Evolutionary conservation across 2,113 vertebrate species (phyloP).

Genomic region (Tupaia chinensis): DNA sequence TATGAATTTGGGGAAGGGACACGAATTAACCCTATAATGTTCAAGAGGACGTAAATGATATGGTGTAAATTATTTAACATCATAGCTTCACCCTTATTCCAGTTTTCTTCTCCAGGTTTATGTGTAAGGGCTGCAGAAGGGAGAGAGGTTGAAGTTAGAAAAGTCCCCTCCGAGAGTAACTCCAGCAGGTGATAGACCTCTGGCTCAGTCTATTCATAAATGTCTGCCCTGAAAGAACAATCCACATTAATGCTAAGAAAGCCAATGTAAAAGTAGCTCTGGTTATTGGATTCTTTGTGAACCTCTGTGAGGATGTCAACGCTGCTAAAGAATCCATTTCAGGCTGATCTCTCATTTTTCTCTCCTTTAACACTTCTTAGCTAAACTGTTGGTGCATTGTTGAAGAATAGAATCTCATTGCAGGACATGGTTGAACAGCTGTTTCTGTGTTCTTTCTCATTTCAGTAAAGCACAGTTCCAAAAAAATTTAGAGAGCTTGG

Average conservation of each 20-base stretch:
- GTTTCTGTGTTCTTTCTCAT: conserved; percentile 13
- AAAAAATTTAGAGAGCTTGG: not conserved
- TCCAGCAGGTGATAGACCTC: not conserved
- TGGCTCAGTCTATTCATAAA: not conserved
- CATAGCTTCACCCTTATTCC: not conserved
- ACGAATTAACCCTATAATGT: not conserved
- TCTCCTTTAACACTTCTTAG: not conserved
- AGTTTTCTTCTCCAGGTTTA: not conserved
- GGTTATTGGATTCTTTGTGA: not conserved
- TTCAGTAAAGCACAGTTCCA: not conserved
- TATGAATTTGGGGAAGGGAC: not conserved
- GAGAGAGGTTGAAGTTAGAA: not conserved
- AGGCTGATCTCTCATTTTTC: not conserved
- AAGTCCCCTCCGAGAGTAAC: not conserved
- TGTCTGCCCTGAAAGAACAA: not conserved
- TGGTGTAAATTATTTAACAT: not conserved
- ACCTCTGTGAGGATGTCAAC: not conserved
- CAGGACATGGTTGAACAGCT: not conserved
- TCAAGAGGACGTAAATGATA: not conserved
- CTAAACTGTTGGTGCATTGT: not conserved
- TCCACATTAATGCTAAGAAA: not conserved
- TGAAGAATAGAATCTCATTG: conserved; percentile 19
- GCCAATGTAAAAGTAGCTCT: not conserved
- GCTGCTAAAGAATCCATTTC: not conserved
- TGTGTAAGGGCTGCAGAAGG: not conserved